These are phyloP conservation scores for Bruchidius siliquastri DNA, from an alignment of 2,888 invertebrate species.

Conservation along the genomic window DNA sequence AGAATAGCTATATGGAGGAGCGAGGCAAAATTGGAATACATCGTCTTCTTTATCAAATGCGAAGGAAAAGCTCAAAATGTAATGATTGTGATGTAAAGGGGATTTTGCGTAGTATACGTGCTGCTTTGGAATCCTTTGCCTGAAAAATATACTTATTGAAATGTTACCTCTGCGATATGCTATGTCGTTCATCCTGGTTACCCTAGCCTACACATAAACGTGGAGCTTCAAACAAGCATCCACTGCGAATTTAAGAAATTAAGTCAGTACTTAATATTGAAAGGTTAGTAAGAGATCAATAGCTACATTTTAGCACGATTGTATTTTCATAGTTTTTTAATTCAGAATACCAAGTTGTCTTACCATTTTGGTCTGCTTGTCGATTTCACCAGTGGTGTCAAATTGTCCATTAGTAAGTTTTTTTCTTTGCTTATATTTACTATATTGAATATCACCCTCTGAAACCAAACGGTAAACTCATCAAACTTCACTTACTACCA, in stretches of 20 bases:
- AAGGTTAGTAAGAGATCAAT: too few relatives aligned
- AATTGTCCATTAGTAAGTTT: conserved; percentile 81
- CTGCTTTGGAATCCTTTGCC: conserved; percentile 74
- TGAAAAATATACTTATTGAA: conserved; percentile 36
- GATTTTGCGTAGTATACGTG: conserved; percentile 92
- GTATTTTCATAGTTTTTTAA: too few relatives aligned
- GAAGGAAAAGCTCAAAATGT: conserved; percentile 90
- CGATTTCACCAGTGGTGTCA: conserved; percentile 93
- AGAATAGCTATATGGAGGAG: conserved; percentile 94
- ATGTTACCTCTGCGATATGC: too few relatives aligned
- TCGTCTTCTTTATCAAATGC: conserved; percentile 94
- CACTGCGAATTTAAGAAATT: too few relatives aligned
- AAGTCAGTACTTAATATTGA: too few relatives aligned
- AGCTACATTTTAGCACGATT: too few relatives aligned
- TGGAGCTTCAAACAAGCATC: too few relatives aligned
- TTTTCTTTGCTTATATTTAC: conserved; percentile 93
- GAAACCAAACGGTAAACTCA: conserved; percentile 46
- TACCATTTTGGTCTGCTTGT: conserved; percentile 89
- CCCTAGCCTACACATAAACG: too few relatives aligned
- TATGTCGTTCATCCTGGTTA: too few relatives aligned
- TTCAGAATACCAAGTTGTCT: conserved; percentile 19
- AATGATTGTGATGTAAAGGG: conserved; percentile 80
- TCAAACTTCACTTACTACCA: too few relatives aligned
- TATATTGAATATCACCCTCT: conserved; percentile 94
- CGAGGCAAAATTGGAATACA: conserved; percentile 90